Evolutionary conservation across 2,113 vertebrate species (phyloP), one percentile per base, ranked within the genome.

Genomic region (Silurus asotus): DNA sequence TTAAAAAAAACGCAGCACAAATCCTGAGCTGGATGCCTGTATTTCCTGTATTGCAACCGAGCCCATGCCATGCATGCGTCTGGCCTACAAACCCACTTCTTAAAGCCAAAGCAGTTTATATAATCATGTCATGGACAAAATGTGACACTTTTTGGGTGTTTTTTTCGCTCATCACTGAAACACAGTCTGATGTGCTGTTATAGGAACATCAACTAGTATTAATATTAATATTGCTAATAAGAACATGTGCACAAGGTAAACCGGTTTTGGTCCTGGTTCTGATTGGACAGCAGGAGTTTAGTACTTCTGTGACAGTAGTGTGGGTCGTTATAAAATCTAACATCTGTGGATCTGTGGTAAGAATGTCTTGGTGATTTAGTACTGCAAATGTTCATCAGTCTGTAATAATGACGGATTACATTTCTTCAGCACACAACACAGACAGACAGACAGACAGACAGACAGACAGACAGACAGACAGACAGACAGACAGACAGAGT

Each of bases 31-130:
- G 61, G 74, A 75, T 88, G 85, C 92, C 90, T 37, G 37, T 37
- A 37, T 37, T 37, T 1, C 37, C 90, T 92, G 91, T 93, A 91
- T 92, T 37, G 37, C 91, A 84, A 86, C 89, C 91, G 88, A 89
- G 86, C 87, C 82, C 81, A 79, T 20, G 51, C 45, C 23, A 51
- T 59, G 83, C 91, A 88, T 56, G 88, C 87, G 65, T 70, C 87
- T 89, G 91, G 65, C 92, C 93, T 92, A 95, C 92, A 94, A 95
- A 94, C 93, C 95, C 91, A 93, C 88, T 94, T 94, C 89, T 92
- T 94, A 95, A 94, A 94, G 94, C 91, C 76, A 93, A 94, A 94
- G 91, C 92, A 87, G 85, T 93, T 90, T 84, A 83, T 61, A 83
- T 88, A 89, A 87, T 92, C 86, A 88, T 90, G 79, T 90, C 90